Percentiles rank a stretch among this genome's conserved stretches.
phyloP scores from a whole-genome alignment of 2,797 vertebrate genomes.

The Gymnothorax reevesii region DNA sequence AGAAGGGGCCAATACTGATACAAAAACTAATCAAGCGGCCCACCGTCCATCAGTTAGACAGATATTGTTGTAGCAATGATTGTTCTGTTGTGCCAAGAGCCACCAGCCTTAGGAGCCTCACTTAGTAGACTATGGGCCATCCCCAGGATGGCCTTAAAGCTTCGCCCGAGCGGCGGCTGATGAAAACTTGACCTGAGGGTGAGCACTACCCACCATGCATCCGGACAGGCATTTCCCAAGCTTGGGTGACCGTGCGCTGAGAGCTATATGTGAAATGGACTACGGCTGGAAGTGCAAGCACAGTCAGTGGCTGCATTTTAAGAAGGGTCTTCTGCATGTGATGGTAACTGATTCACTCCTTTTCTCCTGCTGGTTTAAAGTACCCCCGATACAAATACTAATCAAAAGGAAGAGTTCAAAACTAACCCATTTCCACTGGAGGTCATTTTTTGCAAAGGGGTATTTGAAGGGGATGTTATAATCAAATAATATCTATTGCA shows the following conservation, averaged over 20 bases:
- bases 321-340: background rate
- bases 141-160: background rate
- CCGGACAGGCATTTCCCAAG: background rate
- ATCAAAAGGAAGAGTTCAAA: no score
- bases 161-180: background rate
- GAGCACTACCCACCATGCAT: background rate
- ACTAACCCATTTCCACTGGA: no score
- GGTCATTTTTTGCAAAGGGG: no score
- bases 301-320: background rate
- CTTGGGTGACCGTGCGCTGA: background rate
- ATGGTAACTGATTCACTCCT: background rate
- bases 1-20: no score
- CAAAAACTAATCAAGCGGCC: no score
- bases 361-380: no score
- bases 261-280: background rate
- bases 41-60: no score
- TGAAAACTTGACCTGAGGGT: background rate
- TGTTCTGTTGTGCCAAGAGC: no score
- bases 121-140: no score
- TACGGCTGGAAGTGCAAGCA: background rate
- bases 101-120: no score
- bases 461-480: background rate
- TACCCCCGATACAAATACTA: no score
- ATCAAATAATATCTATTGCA: background rate
- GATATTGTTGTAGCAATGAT: no score